These are phyloP conservation scores for Drosophila longiperda DNA, from an alignment of 2,888 invertebrate species.

Conservation along the genomic window DNA sequence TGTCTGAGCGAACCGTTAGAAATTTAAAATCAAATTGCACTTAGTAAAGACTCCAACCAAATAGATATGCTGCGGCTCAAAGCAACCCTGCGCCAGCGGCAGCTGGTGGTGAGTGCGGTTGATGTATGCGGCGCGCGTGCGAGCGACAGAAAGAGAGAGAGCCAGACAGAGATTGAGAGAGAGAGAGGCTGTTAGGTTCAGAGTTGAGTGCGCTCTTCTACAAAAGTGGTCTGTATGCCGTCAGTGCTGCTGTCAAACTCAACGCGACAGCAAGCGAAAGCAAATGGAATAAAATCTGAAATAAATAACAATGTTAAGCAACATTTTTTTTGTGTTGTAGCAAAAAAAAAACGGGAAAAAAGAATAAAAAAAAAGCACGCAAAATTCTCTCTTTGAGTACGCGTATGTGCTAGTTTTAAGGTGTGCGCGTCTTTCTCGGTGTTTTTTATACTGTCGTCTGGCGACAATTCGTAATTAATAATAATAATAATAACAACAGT, in stretches of 20 bases:
- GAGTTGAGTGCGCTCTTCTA: slow-evolving; percentile 12
- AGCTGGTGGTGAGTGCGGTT: slow-evolving; percentile 21
- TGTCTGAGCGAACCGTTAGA: not conserved
- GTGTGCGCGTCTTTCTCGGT: slow-evolving; percentile 13
- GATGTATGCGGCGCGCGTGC: not conserved
- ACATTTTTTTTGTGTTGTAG: slow-evolving; percentile 25
- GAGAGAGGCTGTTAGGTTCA: not conserved
- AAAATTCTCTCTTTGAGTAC: slow-evolving; percentile 17
- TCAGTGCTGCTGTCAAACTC: slow-evolving; percentile 64
- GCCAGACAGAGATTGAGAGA: not conserved
- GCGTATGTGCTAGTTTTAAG: slow-evolving; percentile 1
- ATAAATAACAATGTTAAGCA: slow-evolving; percentile 53
- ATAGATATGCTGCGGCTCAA: not conserved
- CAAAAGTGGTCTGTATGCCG: slow-evolving; percentile 22
- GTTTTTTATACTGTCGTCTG: slow-evolving; percentile 27
- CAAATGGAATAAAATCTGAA: slow-evolving; percentile 29
- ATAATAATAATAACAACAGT: slow-evolving; percentile 16
- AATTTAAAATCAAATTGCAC: not conserved
- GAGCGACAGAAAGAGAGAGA: not conserved
- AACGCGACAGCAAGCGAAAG: slow-evolving; percentile 58
- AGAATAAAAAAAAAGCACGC: slow-evolving; percentile 10
- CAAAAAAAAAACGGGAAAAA: not conserved
- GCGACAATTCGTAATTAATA: slow-evolving; percentile 24
- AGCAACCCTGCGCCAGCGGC: slow-evolving; percentile 39
- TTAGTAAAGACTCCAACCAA: slow-evolving; percentile 34